Conservation (phyloP, 2,888 invertebrate species). For the Ypsolopha scabrella region DNA sequence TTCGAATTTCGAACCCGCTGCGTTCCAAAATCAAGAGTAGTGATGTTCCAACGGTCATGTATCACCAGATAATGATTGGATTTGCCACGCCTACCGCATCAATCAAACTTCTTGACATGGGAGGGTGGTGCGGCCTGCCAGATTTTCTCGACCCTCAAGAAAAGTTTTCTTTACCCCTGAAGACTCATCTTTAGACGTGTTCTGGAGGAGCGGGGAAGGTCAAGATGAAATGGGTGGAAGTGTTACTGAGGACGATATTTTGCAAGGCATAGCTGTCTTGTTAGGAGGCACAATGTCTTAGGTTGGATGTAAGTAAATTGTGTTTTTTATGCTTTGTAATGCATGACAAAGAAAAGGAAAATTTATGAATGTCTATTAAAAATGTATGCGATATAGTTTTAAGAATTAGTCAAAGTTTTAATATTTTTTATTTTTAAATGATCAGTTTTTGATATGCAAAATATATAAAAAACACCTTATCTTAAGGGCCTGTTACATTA, state of each 20-base stretch:
- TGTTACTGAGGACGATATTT: slow-evolving; percentile 33
- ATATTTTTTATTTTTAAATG: no score
- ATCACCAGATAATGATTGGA: slow-evolving; percentile 68
- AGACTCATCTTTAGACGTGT: neutral
- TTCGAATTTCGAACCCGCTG: neutral
- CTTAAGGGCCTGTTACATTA: no score
- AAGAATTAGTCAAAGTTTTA: no score
- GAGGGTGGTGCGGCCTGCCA: slow-evolving; percentile 31
- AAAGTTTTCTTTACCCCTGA: neutral
- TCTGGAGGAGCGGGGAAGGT: slow-evolving; percentile 19
- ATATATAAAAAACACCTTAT: no score
- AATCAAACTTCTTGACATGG: slow-evolving; percentile 43
- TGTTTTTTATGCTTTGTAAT: slow-evolving; percentile 34
- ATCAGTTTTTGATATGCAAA: no score
- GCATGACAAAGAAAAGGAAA: no score
- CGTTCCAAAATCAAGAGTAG: slow-evolving; percentile 35
- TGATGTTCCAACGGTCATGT: slow-evolving; percentile 62
- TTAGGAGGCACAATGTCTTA: slow-evolving; percentile 62
- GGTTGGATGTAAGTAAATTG: slow-evolving; percentile 63
- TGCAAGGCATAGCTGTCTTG: slow-evolving; percentile 63
- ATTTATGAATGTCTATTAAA: no score
- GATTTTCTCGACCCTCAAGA: slow-evolving; percentile 27
- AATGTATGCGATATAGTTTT: no score
- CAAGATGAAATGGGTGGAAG: slow-evolving; percentile 23
- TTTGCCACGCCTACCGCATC: slow-evolving; percentile 68